Evolutionary conservation across 2,797 vertebrate genomes (phyloP), one percentile per base, ranked within the genome.

Genomic region (Otolemur crassicaudatus): DNA sequence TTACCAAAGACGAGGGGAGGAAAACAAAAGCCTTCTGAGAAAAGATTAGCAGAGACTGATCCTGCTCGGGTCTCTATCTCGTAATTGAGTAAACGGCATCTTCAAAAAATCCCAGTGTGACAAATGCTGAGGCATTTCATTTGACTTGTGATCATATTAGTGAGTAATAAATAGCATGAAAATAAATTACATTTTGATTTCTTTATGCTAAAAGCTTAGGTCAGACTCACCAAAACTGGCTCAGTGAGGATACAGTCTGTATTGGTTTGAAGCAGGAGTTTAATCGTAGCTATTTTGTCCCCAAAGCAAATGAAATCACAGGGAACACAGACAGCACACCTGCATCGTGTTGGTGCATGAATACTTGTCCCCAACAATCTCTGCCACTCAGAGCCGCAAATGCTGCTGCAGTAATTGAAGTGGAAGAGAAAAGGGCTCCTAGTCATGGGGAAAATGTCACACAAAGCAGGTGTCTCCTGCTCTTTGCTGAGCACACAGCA

Each of bases 31-130:
- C 72, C 95, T 97, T 97, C 85, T 94, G 77, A 94, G 90, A 75
- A 95, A 89, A 97, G 91, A 97, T 96, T 93, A 88, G 96, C 97
- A 97, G 95, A 97, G 93, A 94, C 43, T 92, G 87, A 95, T 94
- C 9, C n/a, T 9, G 2, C 43, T 79, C 0, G 0, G n/a, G 75
- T 93, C 73, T 92, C 87, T 83, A 43, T 90, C 77, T 90, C 49
- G 40, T 95, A 96, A 94, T 87, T 91, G 63, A 96, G 65, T 85
- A 95, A 88, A 92, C 56, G 76, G 58, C 88, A 95, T 96, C 83
- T 95, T 96, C 89, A 40, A 91, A 65, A 95, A 87, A 76, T 72
- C 58, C 79, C 87, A 93, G 56, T n/a, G 83, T 87, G 76, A 97
- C 65, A 87, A 91, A 91, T 11, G 31, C 27, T 19, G 79, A 70